Evolutionary conservation across 1,140 invertebrate genomes (phyloP), one percentile per base, ranked within the genome.

Genomic region (Anthonomus grandis): DNA sequence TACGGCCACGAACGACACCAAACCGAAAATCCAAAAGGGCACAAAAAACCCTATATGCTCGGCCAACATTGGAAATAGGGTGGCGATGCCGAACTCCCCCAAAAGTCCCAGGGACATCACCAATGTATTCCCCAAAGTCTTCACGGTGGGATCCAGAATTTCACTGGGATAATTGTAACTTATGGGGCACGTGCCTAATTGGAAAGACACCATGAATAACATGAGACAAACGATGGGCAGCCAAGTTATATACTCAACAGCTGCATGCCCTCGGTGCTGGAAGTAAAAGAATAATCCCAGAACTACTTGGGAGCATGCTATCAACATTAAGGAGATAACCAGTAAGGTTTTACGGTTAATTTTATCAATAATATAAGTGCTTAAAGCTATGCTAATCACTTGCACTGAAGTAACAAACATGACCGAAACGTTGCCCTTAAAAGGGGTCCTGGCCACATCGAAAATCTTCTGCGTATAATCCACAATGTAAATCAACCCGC

Each of bases 141-240:
- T 86, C 1, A 89, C 82, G 59, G 85, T 82, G 0, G 83, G 76
- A 1, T 90, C 82, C 59, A 91, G 87, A 63, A 92, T 82, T 72
- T 93, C 88, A 1, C 83, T 85, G 77, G 90, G 85, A 37, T 93
- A 80, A 0, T 88, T 81, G 87, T 89, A 91, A 0, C 89, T 86
- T 10, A 93, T 74, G 0, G 90, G 87, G 0, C 90, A 89, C 62
- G 89, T 85, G 3, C 87, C 88, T 8, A 60, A 41, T 24, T 59
- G 54, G 31, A 61, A 68, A 9, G 46, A 23, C 10, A 54, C 15
- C 15, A 66, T 62, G 25, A 57, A 64, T 1, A 50, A n/a, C 36
- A 68, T 47, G 5, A 66, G 37, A 19, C 57, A 53, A 2, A 24
- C 41, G 2, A 66, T 38, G 0, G 66, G 66, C n/a, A 68, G 21